These are phyloP conservation scores for Burhinus bistriatus DNA, from an alignment of 2,113 vertebrate genomes.

Conservation along the genomic window DNA sequence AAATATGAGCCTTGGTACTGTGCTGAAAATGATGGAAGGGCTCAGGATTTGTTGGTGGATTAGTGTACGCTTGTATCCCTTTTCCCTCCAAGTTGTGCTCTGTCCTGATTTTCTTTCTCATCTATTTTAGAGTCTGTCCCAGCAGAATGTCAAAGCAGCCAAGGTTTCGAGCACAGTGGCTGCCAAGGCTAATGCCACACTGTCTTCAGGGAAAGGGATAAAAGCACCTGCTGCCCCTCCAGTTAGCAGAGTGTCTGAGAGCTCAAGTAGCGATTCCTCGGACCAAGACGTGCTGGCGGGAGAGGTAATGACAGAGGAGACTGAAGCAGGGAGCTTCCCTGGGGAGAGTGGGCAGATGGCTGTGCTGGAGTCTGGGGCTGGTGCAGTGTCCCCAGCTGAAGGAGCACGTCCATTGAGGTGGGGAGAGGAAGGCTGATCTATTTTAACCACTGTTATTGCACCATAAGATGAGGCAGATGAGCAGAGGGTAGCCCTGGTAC, in stretches of 20 bases:
- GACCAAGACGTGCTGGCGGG: background rate
- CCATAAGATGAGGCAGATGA: background rate
- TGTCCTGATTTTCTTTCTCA: background rate
- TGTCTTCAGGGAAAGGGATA: background rate
- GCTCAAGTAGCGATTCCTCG: background rate
- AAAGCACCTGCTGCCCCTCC: background rate
- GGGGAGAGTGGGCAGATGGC: background rate
- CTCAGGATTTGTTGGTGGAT: background rate
- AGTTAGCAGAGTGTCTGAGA: background rate
- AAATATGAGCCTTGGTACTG: background rate
- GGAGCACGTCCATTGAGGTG: accelerated
- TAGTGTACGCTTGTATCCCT: background rate
- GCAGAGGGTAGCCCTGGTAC: background rate
- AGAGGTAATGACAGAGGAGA: background rate
- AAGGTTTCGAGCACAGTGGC: background rate
- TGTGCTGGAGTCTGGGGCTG: background rate
- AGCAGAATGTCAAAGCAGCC: background rate
- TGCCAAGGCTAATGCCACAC: background rate
- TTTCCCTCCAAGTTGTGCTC: background rate
- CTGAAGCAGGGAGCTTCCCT: background rate
- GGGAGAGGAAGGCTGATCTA: background rate
- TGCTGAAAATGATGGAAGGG: background rate
- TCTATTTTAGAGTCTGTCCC: background rate
- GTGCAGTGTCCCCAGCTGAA: background rate
- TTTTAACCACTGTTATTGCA: accelerated